These are phyloP conservation scores for Crotalus tigris DNA, from an alignment of 2,113 vertebrate genomes.

Conservation along the genomic window DNA sequence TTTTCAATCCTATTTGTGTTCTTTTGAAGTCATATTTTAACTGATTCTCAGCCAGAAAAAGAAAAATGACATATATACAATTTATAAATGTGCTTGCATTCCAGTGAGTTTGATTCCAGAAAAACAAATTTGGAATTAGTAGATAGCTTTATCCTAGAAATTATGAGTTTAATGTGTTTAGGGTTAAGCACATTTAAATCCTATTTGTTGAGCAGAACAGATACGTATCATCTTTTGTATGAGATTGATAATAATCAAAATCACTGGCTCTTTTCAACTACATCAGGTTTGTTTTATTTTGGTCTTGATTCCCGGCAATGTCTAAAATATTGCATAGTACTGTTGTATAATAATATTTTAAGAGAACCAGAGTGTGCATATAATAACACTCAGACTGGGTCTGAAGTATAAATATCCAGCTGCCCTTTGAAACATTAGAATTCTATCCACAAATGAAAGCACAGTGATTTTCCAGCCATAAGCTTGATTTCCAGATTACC, in stretches of 20 bases:
- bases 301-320: not conserved
- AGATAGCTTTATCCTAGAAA: not conserved
- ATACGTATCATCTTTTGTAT: not conserved
- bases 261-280: not conserved
- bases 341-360: not conserved
- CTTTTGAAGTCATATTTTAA: slow-evolving; percentile 65
- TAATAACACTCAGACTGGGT: not conserved
- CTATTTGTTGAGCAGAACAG: not conserved
- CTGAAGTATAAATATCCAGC: slow-evolving; percentile 4
- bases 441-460: not conserved
- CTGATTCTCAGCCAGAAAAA: slow-evolving; percentile 48
- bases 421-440: not conserved
- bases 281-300: not conserved
- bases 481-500: not conserved
- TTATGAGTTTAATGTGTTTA: not conserved
- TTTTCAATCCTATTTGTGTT: slow-evolving; percentile 52
- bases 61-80: not conserved
- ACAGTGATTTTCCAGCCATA: slow-evolving; percentile 7
- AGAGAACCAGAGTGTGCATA: not conserved
- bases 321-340: not conserved
- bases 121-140: slow-evolving; percentile 37
- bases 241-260: not conserved
- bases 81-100: slow-evolving; percentile 33
- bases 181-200: not conserved
- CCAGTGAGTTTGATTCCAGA: slow-evolving; percentile 25